A percentile compares a stretch with the other conserved stretches of the same genome.
Conservation (phyloP, 2,888 invertebrate genomes). For the Dryomyza anilis region DNA sequence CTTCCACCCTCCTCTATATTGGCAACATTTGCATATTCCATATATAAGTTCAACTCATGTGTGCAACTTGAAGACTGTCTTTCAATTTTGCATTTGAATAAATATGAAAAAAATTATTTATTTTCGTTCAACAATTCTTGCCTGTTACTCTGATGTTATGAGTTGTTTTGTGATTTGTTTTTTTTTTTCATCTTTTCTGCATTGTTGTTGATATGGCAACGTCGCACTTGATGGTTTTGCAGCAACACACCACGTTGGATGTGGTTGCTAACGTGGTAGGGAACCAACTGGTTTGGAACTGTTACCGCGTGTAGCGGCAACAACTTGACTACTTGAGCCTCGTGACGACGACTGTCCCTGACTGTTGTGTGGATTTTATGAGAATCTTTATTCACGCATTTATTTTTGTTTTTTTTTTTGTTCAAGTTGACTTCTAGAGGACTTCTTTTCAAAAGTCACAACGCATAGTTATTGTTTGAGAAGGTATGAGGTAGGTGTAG, state of each 20-base stretch:
- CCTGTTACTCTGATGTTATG: neutral
- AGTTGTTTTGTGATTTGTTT: neutral
- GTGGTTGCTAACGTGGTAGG: no score
- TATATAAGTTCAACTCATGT: neutral
- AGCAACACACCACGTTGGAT: no score
- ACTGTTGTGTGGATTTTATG: conserved; percentile 1
- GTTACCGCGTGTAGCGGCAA: no score
- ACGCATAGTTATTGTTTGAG: no score
- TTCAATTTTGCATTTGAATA: conserved; percentile 23
- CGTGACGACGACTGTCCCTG: conserved; percentile 14
- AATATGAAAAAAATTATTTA: neutral
- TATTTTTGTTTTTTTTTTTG: neutral
- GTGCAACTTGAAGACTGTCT: neutral
- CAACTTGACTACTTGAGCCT: neutral
- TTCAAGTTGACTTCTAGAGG: neutral
- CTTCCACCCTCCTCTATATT: neutral
- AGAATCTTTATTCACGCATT: conserved; percentile 12
- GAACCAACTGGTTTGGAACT: no score
- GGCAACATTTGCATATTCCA: neutral
- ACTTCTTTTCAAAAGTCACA: no score
- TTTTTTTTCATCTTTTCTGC: neutral
- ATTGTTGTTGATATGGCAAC: neutral
- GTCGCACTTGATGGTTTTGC: neutral
- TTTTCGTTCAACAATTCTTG: neutral
- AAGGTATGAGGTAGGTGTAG: no score